Base-by-base conservation (phyloP, 1,140 invertebrate species). In the Thrips palmi region DNA sequence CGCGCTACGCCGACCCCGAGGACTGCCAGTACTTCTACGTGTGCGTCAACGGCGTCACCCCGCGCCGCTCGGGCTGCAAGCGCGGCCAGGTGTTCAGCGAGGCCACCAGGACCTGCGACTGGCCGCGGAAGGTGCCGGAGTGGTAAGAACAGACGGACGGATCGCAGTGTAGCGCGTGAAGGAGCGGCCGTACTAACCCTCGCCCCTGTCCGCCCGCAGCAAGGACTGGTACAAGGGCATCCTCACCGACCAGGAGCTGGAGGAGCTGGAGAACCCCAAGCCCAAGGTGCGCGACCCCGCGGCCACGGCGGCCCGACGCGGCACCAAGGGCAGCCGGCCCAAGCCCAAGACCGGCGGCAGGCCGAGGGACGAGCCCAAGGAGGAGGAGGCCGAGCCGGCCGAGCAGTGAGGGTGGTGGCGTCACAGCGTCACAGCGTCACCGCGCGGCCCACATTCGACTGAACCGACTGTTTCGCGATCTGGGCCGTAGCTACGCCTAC, bases 11-110 rank as follows among this genome's bases (percentile, higher is more conserved):
- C 1, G 82, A 88, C 54, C 72, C 74, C n/a, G 78, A 82, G 27
- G 84, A 92, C 52, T 92, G 86, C 47, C 82, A 88, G 53, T 88
- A 70, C 60, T 89, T 89, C 60, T 91, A 86, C 55, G 83, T 91
- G 1, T 89, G 86, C 54, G 78, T 89, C 33, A 85, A 87, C 48
- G 83, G 82, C 1, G 70, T 81, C 48, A 67, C 72, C 14, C 84
- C 86, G 0, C 63, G 84, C 31, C 63, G 81, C 17, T 82, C 74
- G 41, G 84, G 85, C 1, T 92, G 87, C 59, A 83, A 82, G 53
- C 62, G 79, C 20, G 86, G 86, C n/a, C 82, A 84, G 52, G 87
- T 83, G 6, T 92, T 89, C 57, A 85, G 91, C 49, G 85, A 88
- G 27, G 65, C 67, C 3, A 71, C 66, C 29, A 77, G 81, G 44